Evolutionary conservation across 2,888 invertebrate species (phyloP).

Genomic region (Ypsolopha scabrella): DNA sequence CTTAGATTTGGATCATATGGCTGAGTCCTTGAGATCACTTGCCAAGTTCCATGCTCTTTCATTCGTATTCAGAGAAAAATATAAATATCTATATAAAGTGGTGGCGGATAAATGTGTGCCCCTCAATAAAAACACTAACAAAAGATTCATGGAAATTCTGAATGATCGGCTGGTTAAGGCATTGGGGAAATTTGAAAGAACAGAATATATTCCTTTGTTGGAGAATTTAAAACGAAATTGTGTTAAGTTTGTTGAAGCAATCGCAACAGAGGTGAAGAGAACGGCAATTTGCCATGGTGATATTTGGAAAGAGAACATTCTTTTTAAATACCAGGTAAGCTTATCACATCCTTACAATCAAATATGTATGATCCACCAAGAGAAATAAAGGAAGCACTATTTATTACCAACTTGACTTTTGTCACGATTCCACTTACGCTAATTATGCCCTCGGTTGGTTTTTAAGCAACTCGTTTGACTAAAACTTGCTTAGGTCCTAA

Average conservation of each 20-base stretch:
- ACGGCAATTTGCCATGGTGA: slow-evolving; percentile 55
- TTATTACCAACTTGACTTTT: too few species aligned
- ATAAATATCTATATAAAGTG: slow-evolving; percentile 24
- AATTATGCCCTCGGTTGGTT: too few species aligned
- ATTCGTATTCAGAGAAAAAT: slow-evolving; percentile 30
- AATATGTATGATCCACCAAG: too few species aligned
- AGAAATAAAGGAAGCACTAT: too few species aligned
- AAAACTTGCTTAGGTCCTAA: too few species aligned
- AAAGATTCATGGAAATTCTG: slow-evolving; percentile 42
- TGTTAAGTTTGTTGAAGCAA: slow-evolving; percentile 23
- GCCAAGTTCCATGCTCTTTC: slow-evolving; percentile 51
- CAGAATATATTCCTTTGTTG: slow-evolving; percentile 29
- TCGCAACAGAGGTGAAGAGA: slow-evolving; percentile 20
- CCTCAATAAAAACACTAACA: slow-evolving; percentile 29
- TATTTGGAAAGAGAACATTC: slow-evolving; percentile 59
- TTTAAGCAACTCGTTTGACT: too few species aligned
- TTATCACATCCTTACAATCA: background rate
- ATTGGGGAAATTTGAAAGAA: slow-evolving; percentile 27
- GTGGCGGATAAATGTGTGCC: slow-evolving; percentile 34
- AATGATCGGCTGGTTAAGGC: slow-evolving; percentile 45
- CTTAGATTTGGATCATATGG: slow-evolving; percentile 40
- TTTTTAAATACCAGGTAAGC: slow-evolving; percentile 48
- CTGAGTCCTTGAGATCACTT: slow-evolving; percentile 32
- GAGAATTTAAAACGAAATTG: slow-evolving; percentile 28
- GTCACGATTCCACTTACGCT: too few species aligned